phyloP scores from a whole-genome alignment of 2,888 invertebrate genomes.

The Pelosia muscerda region DNA sequence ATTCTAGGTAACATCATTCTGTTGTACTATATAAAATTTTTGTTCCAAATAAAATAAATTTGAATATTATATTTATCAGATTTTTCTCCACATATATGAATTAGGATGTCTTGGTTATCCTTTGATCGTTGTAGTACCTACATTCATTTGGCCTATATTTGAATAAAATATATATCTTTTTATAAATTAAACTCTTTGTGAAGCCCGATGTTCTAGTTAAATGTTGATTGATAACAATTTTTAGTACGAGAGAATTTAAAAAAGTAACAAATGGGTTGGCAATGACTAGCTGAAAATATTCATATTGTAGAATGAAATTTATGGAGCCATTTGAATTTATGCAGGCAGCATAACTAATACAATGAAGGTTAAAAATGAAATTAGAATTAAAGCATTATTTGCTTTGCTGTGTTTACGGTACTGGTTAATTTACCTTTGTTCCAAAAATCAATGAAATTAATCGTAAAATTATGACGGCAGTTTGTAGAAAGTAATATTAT shows the following conservation, averaged over 20 bases:
- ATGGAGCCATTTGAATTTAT: constrained; percentile 38
- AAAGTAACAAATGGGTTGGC: constrained; percentile 10
- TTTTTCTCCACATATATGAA: neutral
- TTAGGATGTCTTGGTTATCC: neutral
- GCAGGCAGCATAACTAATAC: constrained; percentile 30
- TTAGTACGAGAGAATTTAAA: constrained; percentile 6
- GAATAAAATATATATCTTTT: constrained; percentile 13
- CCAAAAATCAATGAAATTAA: constrained; percentile 11
- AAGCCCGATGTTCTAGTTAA: neutral
- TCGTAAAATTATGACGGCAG: constrained; percentile 15
- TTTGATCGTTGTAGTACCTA: constrained; percentile 3
- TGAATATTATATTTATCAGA: no score
- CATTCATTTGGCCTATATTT: neutral
- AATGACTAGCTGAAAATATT: constrained; percentile 9
- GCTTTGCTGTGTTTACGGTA: constrained; percentile 12
- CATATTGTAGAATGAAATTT: constrained; percentile 38
- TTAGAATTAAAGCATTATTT: constrained; percentile 34
- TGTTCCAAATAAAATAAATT: no score
- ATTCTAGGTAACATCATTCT: no score
- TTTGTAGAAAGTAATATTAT: neutral
- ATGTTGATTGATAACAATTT: constrained; percentile 10
- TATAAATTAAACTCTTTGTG: neutral
- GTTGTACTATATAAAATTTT: no score
- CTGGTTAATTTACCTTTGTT: neutral
- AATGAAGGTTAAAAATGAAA: constrained; percentile 40